Conservation (phyloP, 2,797 vertebrate genomes). For the Selene dorsalis region DNA sequence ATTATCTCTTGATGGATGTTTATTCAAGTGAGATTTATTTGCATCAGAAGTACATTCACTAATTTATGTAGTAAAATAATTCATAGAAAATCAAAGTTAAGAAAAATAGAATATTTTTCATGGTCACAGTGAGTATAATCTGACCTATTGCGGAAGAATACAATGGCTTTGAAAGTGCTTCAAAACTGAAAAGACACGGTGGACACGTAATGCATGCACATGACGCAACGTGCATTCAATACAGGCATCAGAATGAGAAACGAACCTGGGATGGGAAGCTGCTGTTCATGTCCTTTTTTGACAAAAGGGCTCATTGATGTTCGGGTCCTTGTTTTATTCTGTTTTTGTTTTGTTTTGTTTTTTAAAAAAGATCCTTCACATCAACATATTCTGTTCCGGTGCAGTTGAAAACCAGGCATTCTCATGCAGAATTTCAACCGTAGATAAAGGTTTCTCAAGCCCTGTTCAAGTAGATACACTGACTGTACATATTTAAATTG, state of each 20-base stretch:
- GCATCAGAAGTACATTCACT: constrained; percentile 76
- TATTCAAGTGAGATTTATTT: constrained; percentile 77
- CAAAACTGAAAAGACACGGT: constrained; percentile 57
- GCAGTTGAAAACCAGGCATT: constrained; percentile 53
- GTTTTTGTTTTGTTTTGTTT: not conserved
- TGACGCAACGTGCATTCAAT: constrained; percentile 63
- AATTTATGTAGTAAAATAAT: constrained; percentile 83
- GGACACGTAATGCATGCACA: constrained; percentile 63
- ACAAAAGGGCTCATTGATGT: constrained; percentile 25
- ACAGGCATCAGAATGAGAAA: constrained; percentile 48
- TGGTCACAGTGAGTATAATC: constrained; percentile 81
- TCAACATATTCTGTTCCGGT: constrained; percentile 28
- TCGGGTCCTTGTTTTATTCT: constrained; percentile 14
- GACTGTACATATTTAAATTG: constrained; percentile 74
- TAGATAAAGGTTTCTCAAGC: constrained; percentile 33
- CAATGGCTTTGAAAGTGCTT: constrained; percentile 76
- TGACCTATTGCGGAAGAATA: constrained; percentile 80
- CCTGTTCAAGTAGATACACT: constrained; percentile 46
- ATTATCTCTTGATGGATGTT: constrained; percentile 59
- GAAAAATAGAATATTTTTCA: constrained; percentile 81
- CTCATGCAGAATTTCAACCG: constrained; percentile 72
- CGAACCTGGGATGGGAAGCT: constrained; percentile 39
- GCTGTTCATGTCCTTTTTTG: constrained; percentile 31
- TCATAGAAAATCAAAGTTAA: constrained; percentile 83
- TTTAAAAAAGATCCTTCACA: constrained; percentile 26